Percentiles rank a stretch among this genome's conserved stretches.
Evolutionary conservation across 1,140 invertebrate genomes (phyloP).

Genomic region (Drosophila neocordata): DNA sequence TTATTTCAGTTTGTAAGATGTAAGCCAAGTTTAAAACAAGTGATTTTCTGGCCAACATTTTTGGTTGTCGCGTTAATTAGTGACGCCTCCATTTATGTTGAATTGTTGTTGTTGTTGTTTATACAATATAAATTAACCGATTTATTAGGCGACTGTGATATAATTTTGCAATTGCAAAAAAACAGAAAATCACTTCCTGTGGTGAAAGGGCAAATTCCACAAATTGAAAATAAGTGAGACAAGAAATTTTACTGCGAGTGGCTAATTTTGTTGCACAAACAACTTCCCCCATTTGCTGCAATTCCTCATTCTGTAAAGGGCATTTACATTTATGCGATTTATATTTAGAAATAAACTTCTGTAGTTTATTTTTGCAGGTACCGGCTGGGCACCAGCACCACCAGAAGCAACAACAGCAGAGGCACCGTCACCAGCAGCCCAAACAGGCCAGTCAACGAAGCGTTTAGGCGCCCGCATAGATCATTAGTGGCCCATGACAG

Average conservation of each 20-base stretch:
- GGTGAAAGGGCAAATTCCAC: conserved; percentile 46
- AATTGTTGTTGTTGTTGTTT: neutral
- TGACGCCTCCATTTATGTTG: conserved; percentile 11
- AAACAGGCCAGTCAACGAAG: conserved; percentile 19
- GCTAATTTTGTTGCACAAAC: conserved; percentile 49
- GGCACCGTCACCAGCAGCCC: conserved; percentile 2
- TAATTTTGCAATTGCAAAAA: conserved; percentile 11
- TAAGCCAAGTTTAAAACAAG: conserved; percentile 6
- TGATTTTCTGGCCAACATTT: conserved; percentile 21
- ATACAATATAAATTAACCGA: conserved; percentile 11
- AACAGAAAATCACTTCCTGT: conserved; percentile 42
- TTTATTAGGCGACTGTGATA: conserved; percentile 7
- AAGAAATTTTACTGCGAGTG: conserved; percentile 3
- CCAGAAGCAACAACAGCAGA: neutral
- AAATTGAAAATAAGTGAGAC: conserved; percentile 13
- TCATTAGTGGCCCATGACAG: conserved; percentile 57
- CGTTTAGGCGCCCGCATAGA: conserved; percentile 53
- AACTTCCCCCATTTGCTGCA: conserved; percentile 52
- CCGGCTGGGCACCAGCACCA: conserved; percentile 25
- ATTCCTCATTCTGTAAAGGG: conserved; percentile 65
- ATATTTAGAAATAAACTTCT: conserved; percentile 51
- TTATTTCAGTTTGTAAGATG: conserved; percentile 12
- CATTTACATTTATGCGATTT: conserved; percentile 59
- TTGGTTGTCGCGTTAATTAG: conserved; percentile 19
- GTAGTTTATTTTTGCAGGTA: conserved; percentile 60